Percentiles rank a stretch among this genome's conserved stretches.
Evolutionary conservation across 2,888 invertebrate species (phyloP).

Genomic region (Phaonia tiefii): DNA sequence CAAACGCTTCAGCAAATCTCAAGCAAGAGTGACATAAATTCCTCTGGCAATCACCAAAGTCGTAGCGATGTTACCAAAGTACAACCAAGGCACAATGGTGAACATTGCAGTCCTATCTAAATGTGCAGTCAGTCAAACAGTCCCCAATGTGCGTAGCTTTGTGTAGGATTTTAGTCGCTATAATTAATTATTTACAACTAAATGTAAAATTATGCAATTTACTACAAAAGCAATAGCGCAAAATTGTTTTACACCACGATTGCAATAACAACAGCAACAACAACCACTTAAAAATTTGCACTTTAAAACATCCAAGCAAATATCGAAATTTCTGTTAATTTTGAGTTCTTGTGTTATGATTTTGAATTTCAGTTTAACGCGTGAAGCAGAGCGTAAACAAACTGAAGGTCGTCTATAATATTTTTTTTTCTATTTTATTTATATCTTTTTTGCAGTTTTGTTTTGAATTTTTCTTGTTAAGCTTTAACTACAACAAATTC

Average conservation of each 20-base stretch:
- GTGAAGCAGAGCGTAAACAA: conserved; percentile 63
- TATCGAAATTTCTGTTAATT: conserved; percentile 27
- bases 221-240: conserved; percentile 43
- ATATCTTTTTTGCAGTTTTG: conserved; percentile 19
- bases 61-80: not conserved
- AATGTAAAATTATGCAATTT: conserved; percentile 55
- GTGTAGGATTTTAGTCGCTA: conserved; percentile 32
- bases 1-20: conserved; percentile 35
- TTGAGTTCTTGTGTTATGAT: conserved; percentile 30
- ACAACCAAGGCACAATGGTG: too few species aligned
- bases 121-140: too few species aligned
- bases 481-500: conserved; percentile 15
- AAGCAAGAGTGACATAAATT: conserved; percentile 52
- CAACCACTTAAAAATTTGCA: conserved; percentile 42
- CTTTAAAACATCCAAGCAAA: conserved; percentile 38
- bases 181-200: conserved; percentile 54
- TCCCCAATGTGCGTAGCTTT: conserved; percentile 15
- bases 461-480: conserved; percentile 33
- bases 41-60: conserved; percentile 37
- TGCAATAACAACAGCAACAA: conserved; percentile 26
- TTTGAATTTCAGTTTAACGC: conserved; percentile 46
- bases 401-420: conserved; percentile 59
- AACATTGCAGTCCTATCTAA: too few species aligned
- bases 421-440: conserved; percentile 23
- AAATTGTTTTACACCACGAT: conserved; percentile 25